These are phyloP conservation scores for Melanotaenia maccullochi DNA, from an alignment of 2,797 vertebrate species.

Conservation along the genomic window DNA sequence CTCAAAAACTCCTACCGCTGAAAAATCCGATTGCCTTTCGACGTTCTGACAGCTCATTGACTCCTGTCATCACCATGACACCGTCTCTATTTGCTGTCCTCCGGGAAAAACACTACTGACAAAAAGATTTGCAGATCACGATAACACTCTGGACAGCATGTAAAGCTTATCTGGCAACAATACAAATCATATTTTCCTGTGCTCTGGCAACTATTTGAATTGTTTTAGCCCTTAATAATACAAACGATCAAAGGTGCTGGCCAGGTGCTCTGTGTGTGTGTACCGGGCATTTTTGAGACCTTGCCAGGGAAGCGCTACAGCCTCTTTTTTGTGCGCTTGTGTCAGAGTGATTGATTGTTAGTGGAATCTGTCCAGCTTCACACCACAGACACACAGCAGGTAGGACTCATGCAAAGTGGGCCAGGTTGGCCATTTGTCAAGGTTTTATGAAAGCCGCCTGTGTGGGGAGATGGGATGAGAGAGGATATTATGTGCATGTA, in stretches of 20 bases:
- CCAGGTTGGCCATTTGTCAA: conserved; percentile 57
- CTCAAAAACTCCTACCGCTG: conserved; percentile 18
- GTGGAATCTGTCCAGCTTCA: conserved; percentile 61
- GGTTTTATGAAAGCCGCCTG: conserved; percentile 45
- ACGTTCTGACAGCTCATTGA: conserved; percentile 45
- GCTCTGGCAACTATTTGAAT: conserved; percentile 40
- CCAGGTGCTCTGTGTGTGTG: conserved; percentile 53
- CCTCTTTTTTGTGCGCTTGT: conserved; percentile 61
- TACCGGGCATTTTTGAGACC: conserved; percentile 43
- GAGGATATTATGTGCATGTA: conserved; percentile 24
- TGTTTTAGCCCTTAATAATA: conserved; percentile 40
- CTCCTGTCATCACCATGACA: conserved; percentile 42
- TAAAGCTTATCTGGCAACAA: conserved; percentile 25
- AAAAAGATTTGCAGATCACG: conserved; percentile 35
- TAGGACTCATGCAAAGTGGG: conserved; percentile 37
- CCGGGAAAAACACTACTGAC: conserved; percentile 43
- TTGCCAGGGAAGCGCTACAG: conserved; percentile 53
- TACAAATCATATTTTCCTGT: conserved; percentile 26
- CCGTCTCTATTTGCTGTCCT: conserved; percentile 14
- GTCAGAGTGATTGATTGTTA: conserved; percentile 69
- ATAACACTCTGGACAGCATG: conserved; percentile 24
- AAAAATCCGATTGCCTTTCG: conserved; percentile 46
- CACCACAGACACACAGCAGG: conserved; percentile 51
- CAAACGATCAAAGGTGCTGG: conserved; percentile 40
- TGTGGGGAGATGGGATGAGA: conserved; percentile 28